Percentiles rank a stretch among this genome's conserved stretches.
Evolutionary conservation across 2,797 vertebrate genomes (phyloP).

Genomic region (Onychomys arenicola): DNA sequence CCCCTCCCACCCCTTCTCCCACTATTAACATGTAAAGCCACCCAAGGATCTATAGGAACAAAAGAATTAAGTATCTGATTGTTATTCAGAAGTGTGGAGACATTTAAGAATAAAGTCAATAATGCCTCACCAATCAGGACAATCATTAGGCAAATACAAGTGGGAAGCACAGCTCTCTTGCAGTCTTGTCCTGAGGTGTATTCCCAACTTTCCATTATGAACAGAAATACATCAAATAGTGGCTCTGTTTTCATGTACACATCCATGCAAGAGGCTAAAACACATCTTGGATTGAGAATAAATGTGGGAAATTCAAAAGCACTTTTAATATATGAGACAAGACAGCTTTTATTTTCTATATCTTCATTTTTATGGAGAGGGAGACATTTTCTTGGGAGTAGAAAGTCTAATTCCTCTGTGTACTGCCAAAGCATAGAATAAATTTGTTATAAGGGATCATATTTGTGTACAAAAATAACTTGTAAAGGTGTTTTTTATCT

Average conservation of each 20-base stretch:
- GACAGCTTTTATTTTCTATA: background rate
- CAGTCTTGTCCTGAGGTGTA: background rate
- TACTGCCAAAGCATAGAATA: slow-evolving; percentile 26
- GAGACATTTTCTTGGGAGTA: slow-evolving; percentile 2
- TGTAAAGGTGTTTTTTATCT: background rate
- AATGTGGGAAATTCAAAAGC: background rate
- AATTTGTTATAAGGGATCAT: slow-evolving; percentile 1
- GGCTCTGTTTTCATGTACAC: slow-evolving; percentile 11
- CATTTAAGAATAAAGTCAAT: slow-evolving; percentile 25
- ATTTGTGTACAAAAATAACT: background rate
- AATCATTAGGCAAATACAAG: background rate
- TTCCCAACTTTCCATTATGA: background rate
- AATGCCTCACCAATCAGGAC: background rate
- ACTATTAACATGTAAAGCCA: background rate
- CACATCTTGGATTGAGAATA: background rate
- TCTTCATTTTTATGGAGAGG: background rate
- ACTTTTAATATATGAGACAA: background rate
- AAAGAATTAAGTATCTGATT: slow-evolving; percentile 40
- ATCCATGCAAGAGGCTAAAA: background rate
- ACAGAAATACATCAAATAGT: background rate
- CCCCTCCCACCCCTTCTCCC: no score
- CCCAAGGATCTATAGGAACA: background rate
- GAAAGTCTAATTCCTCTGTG: background rate
- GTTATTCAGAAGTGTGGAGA: background rate
- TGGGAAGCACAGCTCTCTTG: background rate